Evolutionary conservation across 2,888 invertebrate genomes (phyloP).

Genomic region (Mechanitis mazaeus): DNA sequence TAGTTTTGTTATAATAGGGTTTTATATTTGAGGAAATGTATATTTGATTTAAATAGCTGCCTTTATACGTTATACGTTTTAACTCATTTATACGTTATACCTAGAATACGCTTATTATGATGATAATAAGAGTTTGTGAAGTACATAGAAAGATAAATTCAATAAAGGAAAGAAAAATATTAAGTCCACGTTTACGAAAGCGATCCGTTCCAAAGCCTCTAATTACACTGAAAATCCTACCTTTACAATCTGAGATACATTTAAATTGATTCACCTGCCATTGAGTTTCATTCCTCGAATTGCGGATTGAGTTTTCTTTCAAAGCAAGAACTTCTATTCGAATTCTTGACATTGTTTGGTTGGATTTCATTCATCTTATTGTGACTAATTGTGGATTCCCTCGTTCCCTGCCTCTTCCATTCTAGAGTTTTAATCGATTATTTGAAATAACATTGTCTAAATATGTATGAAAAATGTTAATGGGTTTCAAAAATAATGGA

Average conservation of each 20-base stretch:
- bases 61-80: too few species aligned
- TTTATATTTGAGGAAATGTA: too few species aligned
- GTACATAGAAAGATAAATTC: not conserved
- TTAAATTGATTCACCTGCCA: constrained; percentile 24
- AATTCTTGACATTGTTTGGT: constrained; percentile 23
- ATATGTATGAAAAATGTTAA: not conserved
- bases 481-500: too few species aligned
- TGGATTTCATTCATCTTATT: constrained; percentile 26
- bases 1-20: too few species aligned
- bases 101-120: too few species aligned
- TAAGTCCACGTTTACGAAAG: not conserved
- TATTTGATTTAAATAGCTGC: too few species aligned
- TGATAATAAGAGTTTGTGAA: too few species aligned
- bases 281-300: constrained; percentile 15
- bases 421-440: constrained; percentile 13
- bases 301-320: constrained; percentile 17
- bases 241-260: constrained; percentile 13
- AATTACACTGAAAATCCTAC: constrained; percentile 1
- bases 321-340: constrained; percentile 19
- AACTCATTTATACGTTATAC: too few species aligned
- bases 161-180: not conserved
- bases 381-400: constrained; percentile 29
- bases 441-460: not conserved
- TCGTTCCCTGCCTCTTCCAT: constrained; percentile 15
- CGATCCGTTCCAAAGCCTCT: not conserved